Conservation (phyloP, 1,140 invertebrate genomes). For the Saxidomus purpurata region DNA sequence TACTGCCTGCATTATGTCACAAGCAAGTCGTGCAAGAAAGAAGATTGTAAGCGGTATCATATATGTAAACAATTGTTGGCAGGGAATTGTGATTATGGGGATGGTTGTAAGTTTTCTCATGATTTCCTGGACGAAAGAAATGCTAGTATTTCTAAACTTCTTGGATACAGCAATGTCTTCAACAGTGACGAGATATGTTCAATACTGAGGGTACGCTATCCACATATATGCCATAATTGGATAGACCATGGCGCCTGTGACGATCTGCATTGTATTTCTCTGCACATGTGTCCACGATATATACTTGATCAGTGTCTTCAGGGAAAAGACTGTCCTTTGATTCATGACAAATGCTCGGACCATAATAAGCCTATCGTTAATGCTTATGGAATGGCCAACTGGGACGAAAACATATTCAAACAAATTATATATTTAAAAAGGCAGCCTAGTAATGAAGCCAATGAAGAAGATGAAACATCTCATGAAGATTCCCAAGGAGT, state of each 20-base stretch:
- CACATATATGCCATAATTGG: conserved; percentile 35
- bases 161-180: conserved; percentile 41
- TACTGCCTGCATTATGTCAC: conserved; percentile 38
- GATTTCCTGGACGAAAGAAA: conserved; percentile 50
- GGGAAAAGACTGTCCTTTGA: conserved; percentile 7
- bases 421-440: conserved; percentile 38
- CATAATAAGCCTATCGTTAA: conserved; percentile 40
- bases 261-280: not conserved
- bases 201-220: conserved; percentile 21
- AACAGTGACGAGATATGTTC: conserved; percentile 32
- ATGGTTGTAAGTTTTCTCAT: conserved; percentile 40
- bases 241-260: conserved; percentile 13
- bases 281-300: conserved; percentile 43
- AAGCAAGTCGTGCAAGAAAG: conserved; percentile 18
- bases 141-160: conserved; percentile 11
- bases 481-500: not conserved
- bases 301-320: conserved; percentile 41
- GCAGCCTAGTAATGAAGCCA: not conserved
- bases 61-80: conserved; percentile 47
- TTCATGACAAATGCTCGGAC: conserved; percentile 19
- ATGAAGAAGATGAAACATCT: not conserved
- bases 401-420: not conserved
- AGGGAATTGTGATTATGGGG: conserved; percentile 24
- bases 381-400: conserved; percentile 25
- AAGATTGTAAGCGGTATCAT: conserved; percentile 43